A percentile compares a stretch with the other conserved stretches of the same genome.
Evolutionary conservation across 1,140 invertebrate genomes (phyloP).

Genomic region (Belonocnema kinseyi): DNA sequence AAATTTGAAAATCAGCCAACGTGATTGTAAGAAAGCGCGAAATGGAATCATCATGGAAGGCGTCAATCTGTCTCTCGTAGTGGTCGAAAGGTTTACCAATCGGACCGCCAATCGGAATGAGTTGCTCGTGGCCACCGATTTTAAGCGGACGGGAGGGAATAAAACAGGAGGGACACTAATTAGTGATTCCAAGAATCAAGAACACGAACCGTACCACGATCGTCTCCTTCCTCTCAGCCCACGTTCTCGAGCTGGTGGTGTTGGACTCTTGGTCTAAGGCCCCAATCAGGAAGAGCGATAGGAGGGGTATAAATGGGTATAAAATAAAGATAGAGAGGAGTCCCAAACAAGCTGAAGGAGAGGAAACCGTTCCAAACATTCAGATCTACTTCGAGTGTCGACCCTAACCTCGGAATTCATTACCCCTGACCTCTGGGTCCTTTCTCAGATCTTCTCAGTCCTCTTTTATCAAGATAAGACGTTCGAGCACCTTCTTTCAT

Average conservation of each 20-base stretch:
- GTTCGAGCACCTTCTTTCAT: not conserved
- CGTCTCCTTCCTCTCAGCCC: conserved; percentile 46
- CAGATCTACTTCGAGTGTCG: conserved; percentile 59
- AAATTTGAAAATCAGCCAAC: too few species aligned
- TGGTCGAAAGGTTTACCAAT: conserved; percentile 20
- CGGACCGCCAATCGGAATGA: conserved; percentile 22
- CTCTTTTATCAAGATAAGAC: not conserved
- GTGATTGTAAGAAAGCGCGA: not conserved
- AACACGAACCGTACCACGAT: conserved; percentile 52
- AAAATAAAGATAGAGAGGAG: conserved; percentile 46
- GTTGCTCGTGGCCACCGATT: conserved; percentile 57
- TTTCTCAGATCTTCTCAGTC: not conserved
- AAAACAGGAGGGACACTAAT: conserved; percentile 63
- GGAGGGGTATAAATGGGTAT: conserved; percentile 41
- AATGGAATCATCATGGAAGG: conserved; percentile 61
- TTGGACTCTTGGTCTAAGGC: conserved; percentile 36
- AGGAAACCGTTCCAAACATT: conserved; percentile 62
- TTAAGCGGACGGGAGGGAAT: conserved; percentile 63
- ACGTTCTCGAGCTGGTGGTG: conserved; percentile 48
- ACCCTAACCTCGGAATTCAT: conserved; percentile 61
- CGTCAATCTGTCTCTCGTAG: conserved; percentile 62
- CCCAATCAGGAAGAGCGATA: conserved; percentile 42
- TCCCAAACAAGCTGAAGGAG: conserved; percentile 46
- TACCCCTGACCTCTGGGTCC: conserved; percentile 54
- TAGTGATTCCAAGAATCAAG: conserved; percentile 62